Evolutionary conservation across 2,797 vertebrate species (phyloP).

Genomic region (Borostomias antarcticus): DNA sequence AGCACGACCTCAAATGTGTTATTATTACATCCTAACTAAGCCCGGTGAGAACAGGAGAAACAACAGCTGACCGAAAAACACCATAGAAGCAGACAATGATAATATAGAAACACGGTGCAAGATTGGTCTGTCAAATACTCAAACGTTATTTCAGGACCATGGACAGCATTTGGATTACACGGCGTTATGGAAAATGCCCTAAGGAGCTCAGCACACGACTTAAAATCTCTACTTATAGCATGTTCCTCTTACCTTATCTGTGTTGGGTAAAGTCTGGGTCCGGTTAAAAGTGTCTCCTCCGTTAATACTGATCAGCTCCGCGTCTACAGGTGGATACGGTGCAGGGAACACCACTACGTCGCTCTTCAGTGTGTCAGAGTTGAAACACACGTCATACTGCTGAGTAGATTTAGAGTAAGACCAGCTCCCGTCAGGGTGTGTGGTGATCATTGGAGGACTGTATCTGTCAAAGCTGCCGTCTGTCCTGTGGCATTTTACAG

Average conservation of each 20-base stretch:
- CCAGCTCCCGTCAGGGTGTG: slow-evolving; percentile 50
- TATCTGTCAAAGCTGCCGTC: slow-evolving; percentile 32
- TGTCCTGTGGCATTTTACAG: slow-evolving; percentile 37
- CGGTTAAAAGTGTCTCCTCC: slow-evolving; percentile 53
- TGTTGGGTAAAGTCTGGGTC: slow-evolving; percentile 23
- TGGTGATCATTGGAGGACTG: slow-evolving; percentile 46
- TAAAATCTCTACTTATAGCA: not conserved
- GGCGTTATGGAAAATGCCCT: too few species aligned
- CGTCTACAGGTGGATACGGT: slow-evolving; percentile 16
- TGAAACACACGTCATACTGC: slow-evolving; percentile 65
- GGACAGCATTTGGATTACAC: not conserved
- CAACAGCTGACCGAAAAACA: too few species aligned
- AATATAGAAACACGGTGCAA: too few species aligned
- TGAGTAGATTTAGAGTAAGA: slow-evolving; percentile 59
- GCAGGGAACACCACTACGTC: slow-evolving; percentile 47
- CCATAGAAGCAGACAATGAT: too few species aligned
- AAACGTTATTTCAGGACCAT: slow-evolving; percentile 7
- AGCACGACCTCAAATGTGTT: too few species aligned
- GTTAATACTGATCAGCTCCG: slow-evolving; percentile 35
- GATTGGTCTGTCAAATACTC: too few species aligned
- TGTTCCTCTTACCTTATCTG: slow-evolving; percentile 14
- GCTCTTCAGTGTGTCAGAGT: slow-evolving; percentile 48
- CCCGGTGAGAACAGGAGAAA: too few species aligned
- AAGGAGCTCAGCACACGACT: too few species aligned
- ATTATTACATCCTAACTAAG: too few species aligned